Evolutionary conservation across 2,113 vertebrate species (phyloP), one percentile per base, ranked within the genome.

Genomic region (Pardalotus punctatus): DNA sequence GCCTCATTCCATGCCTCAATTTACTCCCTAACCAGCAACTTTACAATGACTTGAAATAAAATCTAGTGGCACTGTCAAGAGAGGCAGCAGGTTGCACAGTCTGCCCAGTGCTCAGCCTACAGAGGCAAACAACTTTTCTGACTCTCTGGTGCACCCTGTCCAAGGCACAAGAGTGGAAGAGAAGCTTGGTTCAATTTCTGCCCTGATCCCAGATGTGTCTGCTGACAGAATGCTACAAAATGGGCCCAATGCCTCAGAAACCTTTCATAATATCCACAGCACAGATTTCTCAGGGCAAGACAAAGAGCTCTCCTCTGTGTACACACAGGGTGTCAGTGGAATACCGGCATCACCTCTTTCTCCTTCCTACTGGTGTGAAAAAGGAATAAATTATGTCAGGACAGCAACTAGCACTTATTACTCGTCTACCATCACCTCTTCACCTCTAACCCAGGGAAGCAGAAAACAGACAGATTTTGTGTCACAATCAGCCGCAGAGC

Each of bases 391-490:
- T 74, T 60, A 71, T 16, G 24, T 28, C 76, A 88, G 69, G 36
- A 67, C 24, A 83, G 19, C 25, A 27, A 72, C 18, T 14, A 48
- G 78, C 0, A 1, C 24, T 85, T 71, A 92, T 67, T 64, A 54
- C 9, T 78, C 21, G 11, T 81, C 43, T 83, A 27, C 38, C n/a
- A 54, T 74, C 78, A 87, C 31, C 38, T 67, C 77, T 47, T 81
- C 84, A 78, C 48, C 81, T 48, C 54, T 61, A 93, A 57, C 31
- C n/a, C 73, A 71, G 28, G 40, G 36, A 89, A 85, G 53, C 29
- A 94, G 83, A 90, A 93, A 83, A 17, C 78, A 87, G 77, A n/a
- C 35, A 89, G 78, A 62, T 47, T 90, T 72, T 60, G 35, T 2
- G 8, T 67, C 80, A 78, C 80, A 36, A 58, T 45, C 71, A 74